Conservation (phyloP, 2,888 invertebrate species). For the Cephus spinipes region DNA sequence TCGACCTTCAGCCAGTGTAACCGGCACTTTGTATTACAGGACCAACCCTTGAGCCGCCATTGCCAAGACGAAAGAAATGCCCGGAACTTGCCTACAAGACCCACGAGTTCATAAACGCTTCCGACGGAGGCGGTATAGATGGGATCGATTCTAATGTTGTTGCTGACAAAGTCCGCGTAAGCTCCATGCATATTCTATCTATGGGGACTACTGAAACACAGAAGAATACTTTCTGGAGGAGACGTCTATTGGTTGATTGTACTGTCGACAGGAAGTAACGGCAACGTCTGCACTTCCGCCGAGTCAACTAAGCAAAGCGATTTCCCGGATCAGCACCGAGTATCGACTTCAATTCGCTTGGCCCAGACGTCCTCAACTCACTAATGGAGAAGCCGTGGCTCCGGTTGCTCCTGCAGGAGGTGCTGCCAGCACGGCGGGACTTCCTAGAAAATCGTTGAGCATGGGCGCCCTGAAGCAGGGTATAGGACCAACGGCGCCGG, state of each 20-base stretch:
- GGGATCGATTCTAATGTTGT: slow-evolving; percentile 72
- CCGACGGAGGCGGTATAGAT: slow-evolving; percentile 71
- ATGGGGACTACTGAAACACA: neutral
- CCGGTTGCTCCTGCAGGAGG: slow-evolving; percentile 67
- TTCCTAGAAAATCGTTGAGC: slow-evolving; percentile 86
- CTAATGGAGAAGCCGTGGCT: slow-evolving; percentile 69
- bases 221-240: neutral
- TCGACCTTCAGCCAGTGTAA: slow-evolving; percentile 20
- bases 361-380: slow-evolving; percentile 76
- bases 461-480: slow-evolving; percentile 84
- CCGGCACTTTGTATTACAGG: slow-evolving; percentile 49
- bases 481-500: slow-evolving; percentile 66
- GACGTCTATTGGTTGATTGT: neutral
- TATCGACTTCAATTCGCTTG: slow-evolving; percentile 92
- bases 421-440: slow-evolving; percentile 63
- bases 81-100: slow-evolving; percentile 89
- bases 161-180: slow-evolving; percentile 77
- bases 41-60: slow-evolving; percentile 81
- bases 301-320: slow-evolving; percentile 79
- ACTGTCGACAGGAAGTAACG: slow-evolving; percentile 53
- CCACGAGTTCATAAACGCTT: slow-evolving; percentile 80
- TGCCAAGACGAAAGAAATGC: slow-evolving; percentile 90
- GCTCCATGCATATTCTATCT: neutral
- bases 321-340: slow-evolving; percentile 84
- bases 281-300: slow-evolving; percentile 57